Evolutionary conservation across 1,140 invertebrate species (phyloP).

Genomic region (Adelges cooleyi): DNA sequence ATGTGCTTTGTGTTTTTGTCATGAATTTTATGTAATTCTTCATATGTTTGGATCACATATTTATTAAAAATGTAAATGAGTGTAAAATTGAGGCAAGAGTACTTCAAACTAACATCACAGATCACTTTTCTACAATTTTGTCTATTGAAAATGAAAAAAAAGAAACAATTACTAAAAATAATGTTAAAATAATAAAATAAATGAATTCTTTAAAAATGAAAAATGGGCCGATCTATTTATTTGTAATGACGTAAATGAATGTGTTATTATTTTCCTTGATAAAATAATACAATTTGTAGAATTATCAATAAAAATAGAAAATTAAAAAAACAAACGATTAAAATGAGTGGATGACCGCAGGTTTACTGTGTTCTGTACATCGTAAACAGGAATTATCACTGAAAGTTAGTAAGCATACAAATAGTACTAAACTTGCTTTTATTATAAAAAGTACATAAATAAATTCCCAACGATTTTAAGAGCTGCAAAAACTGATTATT

Average conservation of each 20-base stretch:
- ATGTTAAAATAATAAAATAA: neutral
- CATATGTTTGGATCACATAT: neutral
- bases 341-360: no score
- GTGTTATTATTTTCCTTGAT: no score
- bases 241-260: neutral
- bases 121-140: neutral
- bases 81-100: neutral
- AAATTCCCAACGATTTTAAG: neutral
- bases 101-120: neutral
- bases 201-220: neutral
- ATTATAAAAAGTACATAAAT: neutral
- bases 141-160: neutral
- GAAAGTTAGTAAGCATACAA: neutral
- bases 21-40: no score
- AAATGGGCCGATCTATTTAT: neutral
- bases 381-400: neutral
- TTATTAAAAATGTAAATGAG: constrained; percentile 6
- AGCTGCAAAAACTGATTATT: neutral
- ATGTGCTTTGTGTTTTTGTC: no score
- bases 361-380: neutral
- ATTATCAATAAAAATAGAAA: no score
- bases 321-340: no score
- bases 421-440: neutral
- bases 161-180: neutral
- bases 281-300: no score